A percentile compares a stretch with the other conserved stretches of the same genome.
phyloP scores from a whole-genome alignment of 2,888 invertebrate genomes.

The Patella depressa region DNA sequence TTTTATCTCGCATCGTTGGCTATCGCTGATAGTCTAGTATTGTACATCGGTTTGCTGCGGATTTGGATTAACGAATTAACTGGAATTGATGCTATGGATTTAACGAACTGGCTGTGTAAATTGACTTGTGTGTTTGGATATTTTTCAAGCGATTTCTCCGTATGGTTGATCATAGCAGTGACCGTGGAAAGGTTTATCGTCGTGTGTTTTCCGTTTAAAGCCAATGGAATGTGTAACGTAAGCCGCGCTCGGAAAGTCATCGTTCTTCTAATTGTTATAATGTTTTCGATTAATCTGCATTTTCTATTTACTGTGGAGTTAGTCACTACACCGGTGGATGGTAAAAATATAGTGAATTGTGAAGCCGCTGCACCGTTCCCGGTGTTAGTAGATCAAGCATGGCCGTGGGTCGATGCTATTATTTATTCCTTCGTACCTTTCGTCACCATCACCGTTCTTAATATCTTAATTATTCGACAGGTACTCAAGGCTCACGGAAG shows the following conservation, averaged over 20 bases:
- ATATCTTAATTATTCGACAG: constrained; percentile 64
- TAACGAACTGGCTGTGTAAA: constrained; percentile 62
- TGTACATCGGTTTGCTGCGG: constrained; percentile 64
- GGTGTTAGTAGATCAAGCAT: constrained; percentile 50
- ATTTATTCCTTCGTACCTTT: constrained; percentile 66
- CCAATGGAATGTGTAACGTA: constrained; percentile 59
- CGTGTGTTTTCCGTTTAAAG: constrained; percentile 66
- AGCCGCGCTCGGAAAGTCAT: constrained; percentile 59
- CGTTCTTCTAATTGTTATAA: constrained; percentile 44
- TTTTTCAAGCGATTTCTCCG: constrained; percentile 64
- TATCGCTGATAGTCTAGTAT: constrained; percentile 64
- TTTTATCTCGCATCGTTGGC: constrained; percentile 66
- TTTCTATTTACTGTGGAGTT: constrained; percentile 62
- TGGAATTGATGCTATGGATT: constrained; percentile 55
- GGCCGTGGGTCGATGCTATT: constrained; percentile 68
- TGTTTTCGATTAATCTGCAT: constrained; percentile 61
- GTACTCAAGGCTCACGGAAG: constrained; percentile 45
- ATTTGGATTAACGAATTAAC: constrained; percentile 65
- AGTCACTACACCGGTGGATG: constrained; percentile 34
- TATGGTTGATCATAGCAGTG: constrained; percentile 68
- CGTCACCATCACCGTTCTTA: constrained; percentile 58
- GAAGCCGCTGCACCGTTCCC: constrained; percentile 33
- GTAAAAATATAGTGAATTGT: constrained; percentile 36
- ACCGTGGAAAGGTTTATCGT: constrained; percentile 68
- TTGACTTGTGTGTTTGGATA: constrained; percentile 57